Evolutionary conservation across 2,888 invertebrate species (phyloP).

Genomic region (Rhogogaster chlorosoma): DNA sequence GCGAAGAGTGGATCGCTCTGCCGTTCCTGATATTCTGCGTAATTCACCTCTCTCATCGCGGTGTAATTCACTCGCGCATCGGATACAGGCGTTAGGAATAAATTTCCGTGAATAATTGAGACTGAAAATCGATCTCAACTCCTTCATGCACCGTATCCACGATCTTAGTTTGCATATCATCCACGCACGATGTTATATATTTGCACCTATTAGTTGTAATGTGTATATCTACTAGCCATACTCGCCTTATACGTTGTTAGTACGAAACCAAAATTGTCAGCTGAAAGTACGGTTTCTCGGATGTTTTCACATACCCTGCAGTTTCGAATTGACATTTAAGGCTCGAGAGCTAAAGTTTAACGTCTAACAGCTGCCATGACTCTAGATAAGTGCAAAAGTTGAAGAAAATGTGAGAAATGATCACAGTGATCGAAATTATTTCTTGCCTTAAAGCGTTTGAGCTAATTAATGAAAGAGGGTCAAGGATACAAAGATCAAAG

Average conservation of each 20-base stretch:
- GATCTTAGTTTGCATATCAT: conserved; percentile 23
- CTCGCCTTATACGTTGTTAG: not conserved
- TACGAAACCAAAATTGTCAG: not conserved
- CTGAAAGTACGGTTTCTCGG: not conserved
- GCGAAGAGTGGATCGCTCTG: not conserved
- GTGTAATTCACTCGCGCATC: conserved; percentile 25
- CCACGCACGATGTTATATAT: not conserved
- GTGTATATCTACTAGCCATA: not conserved
- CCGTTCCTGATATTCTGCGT: not conserved
- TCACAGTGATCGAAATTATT: not conserved
- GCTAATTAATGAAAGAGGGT: not conserved
- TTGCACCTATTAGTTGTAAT: not conserved
- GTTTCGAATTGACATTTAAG: not conserved
- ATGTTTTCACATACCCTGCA: not conserved
- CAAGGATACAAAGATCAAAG: not conserved
- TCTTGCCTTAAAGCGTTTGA: not conserved
- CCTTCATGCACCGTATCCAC: conserved; percentile 8
- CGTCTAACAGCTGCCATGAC: not conserved
- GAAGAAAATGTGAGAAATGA: not conserved
- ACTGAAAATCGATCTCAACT: conserved; percentile 8
- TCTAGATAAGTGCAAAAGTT: not conserved
- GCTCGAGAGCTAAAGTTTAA: not conserved
- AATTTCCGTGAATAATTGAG: conserved; percentile 38
- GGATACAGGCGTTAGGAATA: conserved; percentile 32
- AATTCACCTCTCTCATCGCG: not conserved